Evolutionary conservation across 2,797 vertebrate genomes (phyloP).

Genomic region (Sebastes hubbsi): DNA sequence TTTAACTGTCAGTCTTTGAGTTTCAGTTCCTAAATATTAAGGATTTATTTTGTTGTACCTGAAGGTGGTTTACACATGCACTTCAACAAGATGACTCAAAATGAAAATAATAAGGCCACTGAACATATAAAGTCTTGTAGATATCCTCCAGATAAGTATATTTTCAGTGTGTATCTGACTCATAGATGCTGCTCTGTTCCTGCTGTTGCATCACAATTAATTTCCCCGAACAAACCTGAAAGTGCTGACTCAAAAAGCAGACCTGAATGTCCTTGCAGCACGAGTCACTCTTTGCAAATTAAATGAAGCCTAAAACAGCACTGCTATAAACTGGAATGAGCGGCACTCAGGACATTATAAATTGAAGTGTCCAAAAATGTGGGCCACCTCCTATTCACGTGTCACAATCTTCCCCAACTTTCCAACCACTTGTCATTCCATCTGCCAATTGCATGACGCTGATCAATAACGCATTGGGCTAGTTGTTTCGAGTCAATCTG

Average conservation of each 20-base stretch:
- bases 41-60: background rate
- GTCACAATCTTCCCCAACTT: slow-evolving; percentile 10
- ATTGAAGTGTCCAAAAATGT: slow-evolving; percentile 30
- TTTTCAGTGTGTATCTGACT: background rate
- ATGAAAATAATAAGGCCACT: background rate
- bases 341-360: slow-evolving; percentile 11
- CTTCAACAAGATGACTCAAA: background rate
- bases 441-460: background rate
- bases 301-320: slow-evolving; percentile 26
- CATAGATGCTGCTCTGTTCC: background rate
- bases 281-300: slow-evolving; percentile 1
- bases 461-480: slow-evolving; percentile 32
- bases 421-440: slow-evolving; percentile 1
- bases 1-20: background rate
- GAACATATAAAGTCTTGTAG: background rate
- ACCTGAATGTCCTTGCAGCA: background rate
- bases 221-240: slow-evolving; percentile 19
- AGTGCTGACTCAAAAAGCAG: slow-evolving; percentile 22
- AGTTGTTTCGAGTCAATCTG: slow-evolving; percentile 30
- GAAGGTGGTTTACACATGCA: background rate
- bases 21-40: background rate
- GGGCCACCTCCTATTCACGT: slow-evolving; percentile 16
- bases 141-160: background rate
- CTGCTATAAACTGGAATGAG: slow-evolving; percentile 17
- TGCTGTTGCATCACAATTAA: background rate